Evolutionary conservation across 1,140 invertebrate species (phyloP).

Genomic region (Pogonognathellus flavescens): DNA sequence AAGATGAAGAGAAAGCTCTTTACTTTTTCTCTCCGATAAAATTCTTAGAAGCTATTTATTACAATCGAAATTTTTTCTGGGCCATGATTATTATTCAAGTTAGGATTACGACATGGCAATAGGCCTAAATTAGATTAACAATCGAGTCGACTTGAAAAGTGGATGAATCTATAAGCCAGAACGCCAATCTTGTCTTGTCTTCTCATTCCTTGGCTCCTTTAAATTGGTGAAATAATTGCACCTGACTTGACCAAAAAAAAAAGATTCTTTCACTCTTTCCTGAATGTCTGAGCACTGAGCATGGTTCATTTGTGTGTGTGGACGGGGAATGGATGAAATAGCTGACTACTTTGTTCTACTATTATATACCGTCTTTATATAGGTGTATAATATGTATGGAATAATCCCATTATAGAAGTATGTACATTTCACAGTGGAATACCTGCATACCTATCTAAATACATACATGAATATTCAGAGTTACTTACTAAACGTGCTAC

Average conservation of each 20-base stretch:
- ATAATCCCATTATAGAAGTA: neutral
- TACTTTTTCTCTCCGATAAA: conserved; percentile 37
- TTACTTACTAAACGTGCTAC: too few relatives aligned
- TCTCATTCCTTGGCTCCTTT: conserved; percentile 34
- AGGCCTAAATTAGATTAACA: conserved; percentile 53
- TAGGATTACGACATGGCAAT: conserved; percentile 45
- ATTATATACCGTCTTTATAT: neutral
- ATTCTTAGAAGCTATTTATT: conserved; percentile 45
- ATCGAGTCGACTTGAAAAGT: conserved; percentile 31
- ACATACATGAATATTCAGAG: too few relatives aligned
- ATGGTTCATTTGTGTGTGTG: conserved; percentile 1
- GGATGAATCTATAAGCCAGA: conserved; percentile 23
- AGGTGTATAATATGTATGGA: neutral
- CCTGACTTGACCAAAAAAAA: neutral
- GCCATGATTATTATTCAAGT: conserved; percentile 17
- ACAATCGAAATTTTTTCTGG: conserved; percentile 35
- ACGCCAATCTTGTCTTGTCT: conserved; percentile 17
- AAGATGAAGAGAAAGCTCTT: conserved; percentile 39
- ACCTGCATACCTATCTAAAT: neutral
- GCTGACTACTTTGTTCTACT: conserved; percentile 21
- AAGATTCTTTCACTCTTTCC: conserved; percentile 20
- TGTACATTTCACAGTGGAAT: neutral
- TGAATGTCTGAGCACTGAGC: neutral
- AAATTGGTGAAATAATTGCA: conserved; percentile 55
- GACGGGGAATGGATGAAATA: neutral